Conservation (phyloP, 2,113 vertebrate genomes). For the Antechinus flavipes region DNA sequence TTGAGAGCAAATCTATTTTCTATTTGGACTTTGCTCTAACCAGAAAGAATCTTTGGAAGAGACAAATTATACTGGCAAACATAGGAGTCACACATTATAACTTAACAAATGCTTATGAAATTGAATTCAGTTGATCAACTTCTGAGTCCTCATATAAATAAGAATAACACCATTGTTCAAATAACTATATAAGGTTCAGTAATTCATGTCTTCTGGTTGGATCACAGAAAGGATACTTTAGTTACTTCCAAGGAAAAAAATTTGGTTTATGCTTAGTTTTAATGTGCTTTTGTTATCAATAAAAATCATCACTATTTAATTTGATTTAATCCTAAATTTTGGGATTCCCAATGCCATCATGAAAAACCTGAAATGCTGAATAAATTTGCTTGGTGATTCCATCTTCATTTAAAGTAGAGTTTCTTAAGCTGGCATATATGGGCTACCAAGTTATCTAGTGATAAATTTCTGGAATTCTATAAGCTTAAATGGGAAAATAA, state of each 20-base stretch:
- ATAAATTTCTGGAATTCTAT: neutral
- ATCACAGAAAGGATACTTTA: neutral
- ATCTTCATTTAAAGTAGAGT: neutral
- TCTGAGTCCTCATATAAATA: neutral
- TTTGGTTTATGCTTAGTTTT: neutral
- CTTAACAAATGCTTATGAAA: neutral
- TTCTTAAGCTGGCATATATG: neutral
- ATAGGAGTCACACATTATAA: neutral
- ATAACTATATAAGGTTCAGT: neutral
- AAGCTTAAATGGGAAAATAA: neutral
- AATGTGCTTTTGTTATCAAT: neutral
- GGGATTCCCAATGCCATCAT: neutral
- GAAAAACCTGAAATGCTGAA: neutral
- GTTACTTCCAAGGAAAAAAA: neutral
- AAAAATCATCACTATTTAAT: neutral
- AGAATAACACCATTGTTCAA: neutral
- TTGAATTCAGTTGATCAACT: neutral
- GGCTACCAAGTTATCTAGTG: neutral
- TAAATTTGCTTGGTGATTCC: neutral
- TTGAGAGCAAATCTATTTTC: neutral
- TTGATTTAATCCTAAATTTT: neutral
- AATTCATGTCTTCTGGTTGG: neutral
- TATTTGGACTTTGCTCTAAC: neutral
- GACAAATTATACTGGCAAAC: neutral
- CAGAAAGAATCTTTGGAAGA: neutral